phyloP scores from a whole-genome alignment of 35 echinoderm and acorn worm genomes.

The Patiria miniata region DNA sequence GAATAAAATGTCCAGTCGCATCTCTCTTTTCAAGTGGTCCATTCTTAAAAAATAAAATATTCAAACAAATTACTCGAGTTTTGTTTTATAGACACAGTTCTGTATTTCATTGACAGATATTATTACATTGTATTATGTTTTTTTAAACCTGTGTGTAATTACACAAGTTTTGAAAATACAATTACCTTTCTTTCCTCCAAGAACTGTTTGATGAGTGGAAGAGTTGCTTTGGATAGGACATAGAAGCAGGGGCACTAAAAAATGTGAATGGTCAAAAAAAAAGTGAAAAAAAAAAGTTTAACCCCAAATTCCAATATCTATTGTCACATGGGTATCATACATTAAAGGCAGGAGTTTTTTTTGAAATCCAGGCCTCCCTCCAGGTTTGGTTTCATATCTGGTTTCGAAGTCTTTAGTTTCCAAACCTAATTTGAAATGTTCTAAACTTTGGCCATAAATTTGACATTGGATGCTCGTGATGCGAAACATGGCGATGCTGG shows the following conservation, averaged over 20 bases:
- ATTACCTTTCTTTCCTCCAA: constrained; percentile 47
- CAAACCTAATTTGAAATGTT: too few relatives aligned
- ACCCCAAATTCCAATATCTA: too few relatives aligned
- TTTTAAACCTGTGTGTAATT: background rate
- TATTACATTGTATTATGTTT: too few relatives aligned
- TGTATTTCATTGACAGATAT: background rate
- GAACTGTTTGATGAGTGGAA: constrained; percentile 18
- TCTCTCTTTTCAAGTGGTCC: constrained; percentile 54
- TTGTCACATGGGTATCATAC: too few relatives aligned
- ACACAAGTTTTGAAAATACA: background rate
- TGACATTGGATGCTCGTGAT: too few relatives aligned
- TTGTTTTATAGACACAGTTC: too few relatives aligned
- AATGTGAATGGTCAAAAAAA: background rate
- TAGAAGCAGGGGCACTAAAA: constrained; percentile 63
- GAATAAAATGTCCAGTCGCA: constrained; percentile 52
- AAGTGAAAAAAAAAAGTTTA: background rate
- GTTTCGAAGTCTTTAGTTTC: too few relatives aligned
- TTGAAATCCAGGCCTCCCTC: too few relatives aligned
- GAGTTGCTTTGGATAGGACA: constrained; percentile 38
- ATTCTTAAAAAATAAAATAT: constrained; percentile 7
- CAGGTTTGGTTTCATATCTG: too few relatives aligned
- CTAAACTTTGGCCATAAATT: too few relatives aligned
- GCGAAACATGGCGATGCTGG: too few relatives aligned
- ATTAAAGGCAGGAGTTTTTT: too few relatives aligned
- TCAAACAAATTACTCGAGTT: background rate